Evolutionary conservation across 2,888 invertebrate species (phyloP).

Genomic region (Drosophila antonietae): DNA sequence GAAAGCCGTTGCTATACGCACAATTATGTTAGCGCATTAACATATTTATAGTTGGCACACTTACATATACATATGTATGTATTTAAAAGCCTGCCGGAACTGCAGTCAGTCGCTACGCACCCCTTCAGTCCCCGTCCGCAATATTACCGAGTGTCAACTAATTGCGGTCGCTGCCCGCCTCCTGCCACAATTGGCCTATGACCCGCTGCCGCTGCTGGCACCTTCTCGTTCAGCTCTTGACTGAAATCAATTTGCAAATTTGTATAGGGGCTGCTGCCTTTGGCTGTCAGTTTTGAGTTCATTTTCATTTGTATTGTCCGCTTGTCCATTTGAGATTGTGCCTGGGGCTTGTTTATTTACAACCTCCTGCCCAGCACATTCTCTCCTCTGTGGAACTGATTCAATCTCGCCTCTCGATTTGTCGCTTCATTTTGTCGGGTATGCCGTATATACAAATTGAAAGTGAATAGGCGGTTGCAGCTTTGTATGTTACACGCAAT

Average conservation of each 20-base stretch:
- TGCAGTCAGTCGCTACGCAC: neutral
- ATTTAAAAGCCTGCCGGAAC: neutral
- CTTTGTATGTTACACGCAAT: neutral
- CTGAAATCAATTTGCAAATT: constrained; percentile 76
- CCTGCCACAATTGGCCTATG: constrained; percentile 8
- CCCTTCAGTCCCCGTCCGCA: neutral
- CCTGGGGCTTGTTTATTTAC: constrained; percentile 12
- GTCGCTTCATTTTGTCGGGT: constrained; percentile 22
- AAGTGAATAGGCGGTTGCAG: neutral
- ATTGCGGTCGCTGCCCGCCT: constrained; percentile 25
- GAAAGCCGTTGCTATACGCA: constrained; percentile 31
- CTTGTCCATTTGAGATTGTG: constrained; percentile 39
- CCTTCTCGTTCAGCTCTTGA: constrained; percentile 7
- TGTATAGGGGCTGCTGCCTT: constrained; percentile 29
- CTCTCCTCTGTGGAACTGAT: neutral
- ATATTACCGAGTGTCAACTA: constrained; percentile 18
- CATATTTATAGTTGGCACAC: constrained; percentile 45
- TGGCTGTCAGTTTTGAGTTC: constrained; percentile 64
- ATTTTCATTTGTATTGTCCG: constrained; percentile 61
- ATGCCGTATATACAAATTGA: neutral
- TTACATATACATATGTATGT: constrained; percentile 1
- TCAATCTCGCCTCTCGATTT: constrained; percentile 1
- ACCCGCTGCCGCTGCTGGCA: neutral
- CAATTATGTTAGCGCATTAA: constrained; percentile 64
- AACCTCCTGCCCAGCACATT: too few species aligned